Conservation (phyloP, 1,140 invertebrate species). For the Gonatopus flavifemur region DNA sequence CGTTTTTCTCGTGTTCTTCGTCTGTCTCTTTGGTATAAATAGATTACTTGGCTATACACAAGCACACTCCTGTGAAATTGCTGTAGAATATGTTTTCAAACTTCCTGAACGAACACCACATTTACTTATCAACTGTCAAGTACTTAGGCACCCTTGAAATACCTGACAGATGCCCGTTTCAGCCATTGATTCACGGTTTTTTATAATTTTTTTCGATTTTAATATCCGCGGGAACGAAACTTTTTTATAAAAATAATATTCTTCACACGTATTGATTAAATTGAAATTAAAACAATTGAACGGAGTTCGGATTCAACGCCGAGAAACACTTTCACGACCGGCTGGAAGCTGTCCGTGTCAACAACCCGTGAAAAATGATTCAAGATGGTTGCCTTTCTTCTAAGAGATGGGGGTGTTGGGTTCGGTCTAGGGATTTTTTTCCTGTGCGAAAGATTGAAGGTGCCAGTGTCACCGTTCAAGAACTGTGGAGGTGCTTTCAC, state of each 20-base stretch:
- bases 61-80: too few relatives aligned
- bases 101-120: too few relatives aligned
- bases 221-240: constrained; percentile 6
- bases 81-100: background rate
- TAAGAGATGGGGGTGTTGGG: constrained; percentile 30
- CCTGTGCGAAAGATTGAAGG: too few relatives aligned
- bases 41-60: too few relatives aligned
- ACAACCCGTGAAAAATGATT: constrained; percentile 43
- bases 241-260: too few relatives aligned
- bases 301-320: constrained; percentile 24
- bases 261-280: constrained; percentile 14
- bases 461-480: too few relatives aligned
- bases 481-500: too few relatives aligned
- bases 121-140: too few relatives aligned
- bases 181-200: too few relatives aligned
- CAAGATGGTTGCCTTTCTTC: constrained; percentile 39
- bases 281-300: constrained; percentile 15
- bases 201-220: background rate
- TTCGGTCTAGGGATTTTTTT: constrained; percentile 24
- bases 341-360: constrained; percentile 43
- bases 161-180: constrained; percentile 26
- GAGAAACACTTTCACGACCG: constrained; percentile 41
- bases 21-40: too few relatives aligned
- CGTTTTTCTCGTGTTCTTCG: too few relatives aligned
- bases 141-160: constrained; percentile 8